Conservation (phyloP, 37 sponge, comb jelly and placozoan species). For the Oscarella lobularis region DNA sequence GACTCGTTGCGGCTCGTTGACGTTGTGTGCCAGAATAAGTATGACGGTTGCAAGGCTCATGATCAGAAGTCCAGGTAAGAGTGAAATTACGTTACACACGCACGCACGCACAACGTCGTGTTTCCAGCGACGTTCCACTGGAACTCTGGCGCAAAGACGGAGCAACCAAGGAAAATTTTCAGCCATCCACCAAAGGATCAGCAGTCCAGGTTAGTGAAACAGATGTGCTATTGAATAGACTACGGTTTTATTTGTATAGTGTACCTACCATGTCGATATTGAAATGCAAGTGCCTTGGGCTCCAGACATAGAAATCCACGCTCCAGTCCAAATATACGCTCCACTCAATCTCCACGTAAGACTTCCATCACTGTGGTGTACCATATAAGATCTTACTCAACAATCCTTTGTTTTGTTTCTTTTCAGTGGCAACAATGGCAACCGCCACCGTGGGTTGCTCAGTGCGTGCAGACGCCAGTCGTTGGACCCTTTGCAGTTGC, state of each 20-base stretch:
- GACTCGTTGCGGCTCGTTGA: neutral
- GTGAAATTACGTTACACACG: neutral
- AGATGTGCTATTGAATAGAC: too few relatives aligned
- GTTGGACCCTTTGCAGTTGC: conserved; percentile 26
- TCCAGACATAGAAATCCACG: conserved; percentile 52
- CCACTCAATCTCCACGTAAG: conserved; percentile 17
- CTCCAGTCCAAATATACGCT: conserved; percentile 34
- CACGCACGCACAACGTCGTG: neutral
- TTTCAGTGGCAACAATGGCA: conserved; percentile 51
- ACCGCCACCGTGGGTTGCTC: conserved; percentile 29
- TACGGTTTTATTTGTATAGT: conserved; percentile 15
- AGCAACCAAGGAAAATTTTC: neutral
- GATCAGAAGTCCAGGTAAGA: neutral
- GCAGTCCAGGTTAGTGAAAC: too few relatives aligned
- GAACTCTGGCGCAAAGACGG: neutral
- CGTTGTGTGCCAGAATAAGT: conserved; percentile 2
- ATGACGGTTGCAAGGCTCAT: neutral
- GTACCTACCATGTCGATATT: conserved; percentile 53
- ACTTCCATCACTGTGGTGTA: neutral
- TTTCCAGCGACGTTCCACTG: neutral
- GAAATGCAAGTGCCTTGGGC: conserved; percentile 58
- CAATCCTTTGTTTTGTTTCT: neutral
- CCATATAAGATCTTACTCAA: neutral
- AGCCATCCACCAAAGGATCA: neutral
- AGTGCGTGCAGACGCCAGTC: conserved; percentile 24